Evolutionary conservation across 2,888 invertebrate genomes (phyloP).

Genomic region (Lepidonotus clava): DNA sequence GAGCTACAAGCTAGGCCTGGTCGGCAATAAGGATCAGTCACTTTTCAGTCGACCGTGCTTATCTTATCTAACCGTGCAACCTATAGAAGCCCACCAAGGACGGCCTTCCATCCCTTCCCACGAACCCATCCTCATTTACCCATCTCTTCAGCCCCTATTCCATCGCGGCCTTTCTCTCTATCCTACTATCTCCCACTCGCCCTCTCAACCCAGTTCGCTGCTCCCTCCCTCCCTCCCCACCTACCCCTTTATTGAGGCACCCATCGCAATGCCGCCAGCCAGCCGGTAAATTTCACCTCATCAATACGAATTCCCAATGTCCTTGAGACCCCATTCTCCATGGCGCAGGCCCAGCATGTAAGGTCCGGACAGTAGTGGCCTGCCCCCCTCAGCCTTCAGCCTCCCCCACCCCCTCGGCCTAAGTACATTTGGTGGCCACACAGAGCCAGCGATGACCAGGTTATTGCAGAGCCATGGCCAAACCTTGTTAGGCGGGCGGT

Average conservation of each 20-base stretch:
- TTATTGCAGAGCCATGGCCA: conserved; percentile 10
- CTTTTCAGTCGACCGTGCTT: no score
- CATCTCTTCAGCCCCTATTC: neutral
- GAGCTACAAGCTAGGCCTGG: no score
- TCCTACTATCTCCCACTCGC: neutral
- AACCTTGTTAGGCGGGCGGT: neutral
- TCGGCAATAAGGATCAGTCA: no score
- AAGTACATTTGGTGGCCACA: conserved; percentile 21
- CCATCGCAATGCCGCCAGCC: neutral
- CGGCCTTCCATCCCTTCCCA: neutral
- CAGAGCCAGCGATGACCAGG: conserved; percentile 7
- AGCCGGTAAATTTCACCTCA: conserved; percentile 10
- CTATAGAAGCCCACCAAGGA: no score
- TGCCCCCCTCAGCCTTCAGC: neutral
- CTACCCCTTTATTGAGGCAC: neutral
- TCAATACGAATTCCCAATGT: conserved; percentile 10
- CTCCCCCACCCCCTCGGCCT: neutral
- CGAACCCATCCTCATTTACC: neutral
- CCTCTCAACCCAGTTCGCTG: neutral
- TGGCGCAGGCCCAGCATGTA: neutral
- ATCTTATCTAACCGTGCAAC: no score
- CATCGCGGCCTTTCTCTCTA: neutral
- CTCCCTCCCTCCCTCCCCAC: neutral
- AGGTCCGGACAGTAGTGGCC: neutral
- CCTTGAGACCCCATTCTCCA: neutral